Conservation (phyloP, 2,888 invertebrate genomes). For the Amiota minor region DNA sequence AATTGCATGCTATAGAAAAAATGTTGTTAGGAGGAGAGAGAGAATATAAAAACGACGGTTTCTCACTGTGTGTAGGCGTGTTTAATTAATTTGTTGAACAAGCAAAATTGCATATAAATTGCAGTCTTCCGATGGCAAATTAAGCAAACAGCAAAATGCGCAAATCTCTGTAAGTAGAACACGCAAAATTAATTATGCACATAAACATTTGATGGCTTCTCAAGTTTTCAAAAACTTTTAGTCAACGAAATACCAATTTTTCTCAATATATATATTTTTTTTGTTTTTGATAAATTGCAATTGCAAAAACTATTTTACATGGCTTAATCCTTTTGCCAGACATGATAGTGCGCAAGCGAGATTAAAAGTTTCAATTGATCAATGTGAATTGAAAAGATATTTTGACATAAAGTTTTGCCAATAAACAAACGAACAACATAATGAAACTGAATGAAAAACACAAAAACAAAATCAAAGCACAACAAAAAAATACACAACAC, state of each 20-base stretch:
- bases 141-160: not conserved
- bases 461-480: not conserved
- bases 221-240: not conserved
- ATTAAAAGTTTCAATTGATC: constrained; percentile 12
- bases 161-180: constrained; percentile 16
- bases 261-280: constrained; percentile 1
- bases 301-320: constrained; percentile 21
- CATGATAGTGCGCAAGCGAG: not conserved
- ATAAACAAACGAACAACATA: not conserved
- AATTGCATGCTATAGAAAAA: constrained; percentile 3
- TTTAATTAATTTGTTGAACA: not conserved
- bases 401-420: not conserved
- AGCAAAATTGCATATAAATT: not conserved
- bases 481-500: not conserved
- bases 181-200: constrained; percentile 22
- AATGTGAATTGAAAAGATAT: constrained; percentile 6
- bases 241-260: not conserved
- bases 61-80: constrained; percentile 7
- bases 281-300: constrained; percentile 22
- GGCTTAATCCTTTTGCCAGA: constrained; percentile 14
- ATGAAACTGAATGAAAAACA: not conserved
- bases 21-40: too few relatives aligned
- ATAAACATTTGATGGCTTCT: constrained; percentile 12
- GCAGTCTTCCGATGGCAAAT: not conserved
- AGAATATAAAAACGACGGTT: too few relatives aligned